Evolutionary conservation across 2,888 invertebrate species (phyloP), one percentile per base, ranked within the genome.

Genomic region (Cactoblastis cactorum): DNA sequence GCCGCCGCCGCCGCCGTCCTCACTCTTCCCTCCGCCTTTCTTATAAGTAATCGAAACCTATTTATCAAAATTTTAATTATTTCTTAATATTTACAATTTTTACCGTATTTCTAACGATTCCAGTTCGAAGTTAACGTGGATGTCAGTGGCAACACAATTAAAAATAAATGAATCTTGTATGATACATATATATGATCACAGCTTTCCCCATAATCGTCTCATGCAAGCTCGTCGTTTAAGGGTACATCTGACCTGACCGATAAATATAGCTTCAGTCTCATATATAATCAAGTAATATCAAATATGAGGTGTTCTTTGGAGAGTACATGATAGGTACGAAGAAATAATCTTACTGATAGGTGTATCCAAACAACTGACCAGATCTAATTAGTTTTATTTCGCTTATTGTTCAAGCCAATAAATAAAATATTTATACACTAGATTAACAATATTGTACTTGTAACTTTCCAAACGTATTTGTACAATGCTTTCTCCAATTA

Each of bases 301-400:
- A 28, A 28, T 1, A 28, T 9, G 9, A 8, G 19, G 19, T n/a
- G 11, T 14, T 15, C n/a, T 0, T 1, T 22, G 4, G 17, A 15
- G 22, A 49, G 37, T 35, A 9, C 35, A 45, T 45, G 28, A 28
- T 4, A 3, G 28, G 28, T 22, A 28, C 8, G 28, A 6, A 6
- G 28, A 8, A 28, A 9, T 28, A 28, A 8, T 4, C n/a, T n/a
- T n/a, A n/a, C n/a, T 6, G 28, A 28, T 28, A 4, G 24, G 12
- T 38, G 28, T 61, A 54, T 57, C 62, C 11, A 77, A 80, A 83
- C 77, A 68, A 79, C 69, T 66, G 67, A 62, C 68, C 80, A 83
- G 80, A 83, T 84, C 80, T 79, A 80, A 72, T 71, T 73, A 74
- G 63, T 84, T 58, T 80, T 84, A 83, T 79, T 82, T 66, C 64